Evolutionary conservation across 2,797 vertebrate species (phyloP), one percentile per base, ranked within the genome.

Genomic region (Hapalemur alaotrensis): DNA sequence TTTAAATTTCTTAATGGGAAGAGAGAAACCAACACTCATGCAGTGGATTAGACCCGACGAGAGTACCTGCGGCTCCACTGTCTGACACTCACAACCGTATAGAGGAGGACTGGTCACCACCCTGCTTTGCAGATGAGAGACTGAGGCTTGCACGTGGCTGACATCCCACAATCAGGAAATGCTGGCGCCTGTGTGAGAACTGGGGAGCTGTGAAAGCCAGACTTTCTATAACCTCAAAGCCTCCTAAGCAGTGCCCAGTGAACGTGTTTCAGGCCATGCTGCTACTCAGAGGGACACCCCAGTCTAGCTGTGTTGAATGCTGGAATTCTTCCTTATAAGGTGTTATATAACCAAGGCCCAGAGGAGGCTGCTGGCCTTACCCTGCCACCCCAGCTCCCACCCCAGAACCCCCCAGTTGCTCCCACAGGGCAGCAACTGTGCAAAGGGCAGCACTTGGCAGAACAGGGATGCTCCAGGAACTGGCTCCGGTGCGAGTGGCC

Each of bases 201-300:
- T 78, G 78, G 28, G 15, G 28, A 61, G 23, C 43, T 63, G 20
- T 11, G 35, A 63, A 32, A 10, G 30, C 28, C 46, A 38, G 30
- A 82, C 12, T 25, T 79, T 81, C 59, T 48, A 30, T 35, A 61
- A n/a, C 22, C 23, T 22, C 15, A 17, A 54, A 86, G 50, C 22
- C 4, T 61, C 5, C 20, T 30, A 1, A 0, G 0, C 0, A 11
- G n/a, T 43, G 17, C 59, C n/a, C 5, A 0, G 65, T 0, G 30
- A 41, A 12, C 4, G 61, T 25, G n/a, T 20, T 15, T 22, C 38
- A 41, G 32, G 30, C 22, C 50, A 17, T 3, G 25, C 28, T 35
- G 30, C 18, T 46, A 11, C 23, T 46, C 46, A 48, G 73, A 14
- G 50, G 65, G 63, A 7, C 5, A 2, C 7, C n/a, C 35, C 18